Evolutionary conservation across 1,140 invertebrate species (phyloP), one percentile per base, ranked within the genome.

Genomic region (Lysiphlebus fabarum): DNA sequence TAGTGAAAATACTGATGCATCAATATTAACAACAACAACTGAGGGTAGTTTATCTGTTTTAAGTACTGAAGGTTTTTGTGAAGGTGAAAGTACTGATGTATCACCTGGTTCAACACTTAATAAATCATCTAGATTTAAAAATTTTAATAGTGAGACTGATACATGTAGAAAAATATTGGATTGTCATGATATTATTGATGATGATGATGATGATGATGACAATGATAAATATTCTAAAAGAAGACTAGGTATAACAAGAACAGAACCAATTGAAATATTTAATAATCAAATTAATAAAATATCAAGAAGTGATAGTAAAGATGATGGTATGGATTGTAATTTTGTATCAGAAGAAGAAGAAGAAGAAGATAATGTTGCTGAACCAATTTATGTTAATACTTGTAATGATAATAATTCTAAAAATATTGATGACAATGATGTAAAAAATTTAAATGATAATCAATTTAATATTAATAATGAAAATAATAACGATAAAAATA

Each of bases 11-110:
- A 77, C 76, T 5, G 75, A 78, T 49, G 69, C 65, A 12, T 78
- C 78, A 7, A 77, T 76, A 26, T 60, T 72, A 34, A 73, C 72
- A 10, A 75, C 71, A 12, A 76, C 75, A 36, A 78, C 72, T 11
- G 76, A 78, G 36, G 73, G 76, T 9, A 77, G 73, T 47, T 72
- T 73, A 0, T 79, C 77, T 50, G 63, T 80, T 50, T 59, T 80
- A 6, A 79, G 76, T 44, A 77, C 76, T 7, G 78, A 80, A 50
- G 76, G 76, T 17, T 78, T 78, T 58, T 78, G 77, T 62, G 77
- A 78, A 56, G 77, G 76, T 34, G 77, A 79, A 43, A 78, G 73
- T 41, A 73, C 68, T 1, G 74, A 77, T 33, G 68, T 70, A 3
- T 76, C 74, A 2, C 72, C 75, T 0, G 72, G 74, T 6, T 76